Evolutionary conservation across 1,140 invertebrate species (phyloP).

Genomic region (Drosophila quadrilineata): DNA sequence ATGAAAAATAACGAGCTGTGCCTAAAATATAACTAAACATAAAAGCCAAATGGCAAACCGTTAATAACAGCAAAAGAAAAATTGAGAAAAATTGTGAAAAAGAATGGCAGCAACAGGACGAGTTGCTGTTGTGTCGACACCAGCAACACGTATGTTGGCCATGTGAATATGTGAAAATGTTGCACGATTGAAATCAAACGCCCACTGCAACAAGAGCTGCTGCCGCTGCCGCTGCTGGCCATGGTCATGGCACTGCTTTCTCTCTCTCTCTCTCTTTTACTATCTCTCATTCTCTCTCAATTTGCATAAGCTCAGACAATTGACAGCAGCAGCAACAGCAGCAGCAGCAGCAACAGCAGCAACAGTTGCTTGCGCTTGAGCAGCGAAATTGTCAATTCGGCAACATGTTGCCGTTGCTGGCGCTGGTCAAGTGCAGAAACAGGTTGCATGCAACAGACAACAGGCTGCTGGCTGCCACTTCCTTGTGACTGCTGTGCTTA

Average conservation of each 20-base stretch:
- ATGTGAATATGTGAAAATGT: constrained; percentile 68
- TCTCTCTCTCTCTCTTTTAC: constrained; percentile 28
- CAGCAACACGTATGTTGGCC: constrained; percentile 57
- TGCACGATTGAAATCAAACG: constrained; percentile 77
- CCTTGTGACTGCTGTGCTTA: constrained; percentile 54
- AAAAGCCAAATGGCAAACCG: constrained; percentile 73
- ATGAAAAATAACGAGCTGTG: constrained; percentile 71
- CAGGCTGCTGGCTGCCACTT: constrained; percentile 52
- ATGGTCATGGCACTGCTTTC: constrained; percentile 45
- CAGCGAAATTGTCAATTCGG: constrained; percentile 76
- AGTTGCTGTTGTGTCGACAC: constrained; percentile 60
- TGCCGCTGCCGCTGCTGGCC: constrained; percentile 10
- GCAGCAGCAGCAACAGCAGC: constrained; percentile 27
- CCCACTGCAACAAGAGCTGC: constrained; percentile 61
- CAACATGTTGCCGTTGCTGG: constrained; percentile 60
- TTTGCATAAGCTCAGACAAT: constrained; percentile 77
- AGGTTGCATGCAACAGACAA: no score
- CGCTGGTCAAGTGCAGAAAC: constrained; percentile 75
- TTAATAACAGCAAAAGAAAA: constrained; percentile 41
- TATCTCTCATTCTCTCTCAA: constrained; percentile 52
- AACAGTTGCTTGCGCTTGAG: constrained; percentile 46
- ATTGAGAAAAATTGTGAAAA: no score
- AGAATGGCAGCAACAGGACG: constrained; percentile 24
- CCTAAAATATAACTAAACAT: constrained; percentile 73
- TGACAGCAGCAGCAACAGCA: constrained; percentile 52